Evolutionary conservation across 2,113 vertebrate species (phyloP).

Genomic region (Brevimyrus niger): DNA sequence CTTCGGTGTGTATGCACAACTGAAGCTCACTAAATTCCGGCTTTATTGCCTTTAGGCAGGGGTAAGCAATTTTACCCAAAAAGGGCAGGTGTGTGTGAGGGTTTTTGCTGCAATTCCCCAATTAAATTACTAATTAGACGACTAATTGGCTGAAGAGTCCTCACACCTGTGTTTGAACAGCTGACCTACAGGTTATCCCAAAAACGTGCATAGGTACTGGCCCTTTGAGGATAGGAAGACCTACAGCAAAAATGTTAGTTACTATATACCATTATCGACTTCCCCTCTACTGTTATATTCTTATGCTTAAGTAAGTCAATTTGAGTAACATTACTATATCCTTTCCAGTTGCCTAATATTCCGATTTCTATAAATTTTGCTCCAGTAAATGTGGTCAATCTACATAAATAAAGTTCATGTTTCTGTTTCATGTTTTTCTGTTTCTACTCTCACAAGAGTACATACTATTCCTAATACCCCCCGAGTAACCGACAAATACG

Average conservation of each 20-base stretch:
- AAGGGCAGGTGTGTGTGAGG: not conserved
- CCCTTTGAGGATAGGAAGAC: not conserved
- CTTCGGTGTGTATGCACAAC: not conserved
- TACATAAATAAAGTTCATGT: not conserved
- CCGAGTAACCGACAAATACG: not conserved
- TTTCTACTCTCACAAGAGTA: too few relatives aligned
- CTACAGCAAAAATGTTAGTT: not conserved
- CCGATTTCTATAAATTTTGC: not conserved
- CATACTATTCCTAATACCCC: not conserved
- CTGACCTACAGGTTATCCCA: not conserved
- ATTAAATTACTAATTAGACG: not conserved
- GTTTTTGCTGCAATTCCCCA: not conserved
- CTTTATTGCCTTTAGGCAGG: not conserved
- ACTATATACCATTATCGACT: not conserved
- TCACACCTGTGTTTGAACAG: not conserved
- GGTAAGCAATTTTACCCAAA: not conserved
- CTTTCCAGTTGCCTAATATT: not conserved
- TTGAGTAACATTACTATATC: not conserved
- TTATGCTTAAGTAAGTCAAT: not conserved
- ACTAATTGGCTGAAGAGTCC: not conserved
- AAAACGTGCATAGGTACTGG: not conserved
- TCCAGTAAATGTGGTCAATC: not conserved
- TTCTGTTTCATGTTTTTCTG: not conserved
- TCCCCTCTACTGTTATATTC: not conserved
- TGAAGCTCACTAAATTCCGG: not conserved